Base-by-base conservation (phyloP, 2,797 vertebrate genomes). In the Anolis apletophallus region DNA sequence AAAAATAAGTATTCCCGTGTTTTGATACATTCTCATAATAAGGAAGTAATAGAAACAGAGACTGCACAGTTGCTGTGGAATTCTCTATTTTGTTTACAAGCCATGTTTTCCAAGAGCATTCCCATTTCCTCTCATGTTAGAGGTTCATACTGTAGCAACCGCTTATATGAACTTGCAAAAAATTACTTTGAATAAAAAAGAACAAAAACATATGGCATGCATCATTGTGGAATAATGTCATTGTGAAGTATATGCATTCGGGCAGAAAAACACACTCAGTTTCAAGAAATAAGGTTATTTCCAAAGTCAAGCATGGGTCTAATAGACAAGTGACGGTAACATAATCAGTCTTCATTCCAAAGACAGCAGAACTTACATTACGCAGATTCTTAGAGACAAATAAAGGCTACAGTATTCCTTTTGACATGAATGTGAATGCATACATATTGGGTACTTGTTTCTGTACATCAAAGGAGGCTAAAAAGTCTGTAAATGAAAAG, bases 101-200 rank as follows among this genome's bases (percentile, higher is more conserved):
- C 57, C n/a, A 78, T 69, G 21, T 87, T 82, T 86, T 84, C 59
- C 88, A 0, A 0, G 59, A 80, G 80, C 77, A 92, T 92, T 92
- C 90, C 85, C 61, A 82, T 89, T 94, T 93, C 40, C 88, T 87
- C 32, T 9, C 85, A 85, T 91, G 85, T 92, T 91, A 93, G 1
- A 87, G 76, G 64, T 16, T 91, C 80, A 87, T 84, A 93, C 83
- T 87, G 81, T 69, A 88, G 79, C 80, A 93, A 79, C 68, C 78
- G 79, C 85, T 86, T 91, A 84, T 46, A 90, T 85, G 80, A 88
- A 72, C 85, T 84, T 92, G 79, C 40, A 89, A 79, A 87, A 94
- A 91, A 93, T 86, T 73, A 82, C 0, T 5, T n/a, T 81, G 8
- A 29, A 85, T 68, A 81, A 83, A 84, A 69, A 76, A 5, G 64